Evolutionary conservation across 2,797 vertebrate species (phyloP), one percentile per base, ranked within the genome.

Genomic region (Garrulus glandarius): DNA sequence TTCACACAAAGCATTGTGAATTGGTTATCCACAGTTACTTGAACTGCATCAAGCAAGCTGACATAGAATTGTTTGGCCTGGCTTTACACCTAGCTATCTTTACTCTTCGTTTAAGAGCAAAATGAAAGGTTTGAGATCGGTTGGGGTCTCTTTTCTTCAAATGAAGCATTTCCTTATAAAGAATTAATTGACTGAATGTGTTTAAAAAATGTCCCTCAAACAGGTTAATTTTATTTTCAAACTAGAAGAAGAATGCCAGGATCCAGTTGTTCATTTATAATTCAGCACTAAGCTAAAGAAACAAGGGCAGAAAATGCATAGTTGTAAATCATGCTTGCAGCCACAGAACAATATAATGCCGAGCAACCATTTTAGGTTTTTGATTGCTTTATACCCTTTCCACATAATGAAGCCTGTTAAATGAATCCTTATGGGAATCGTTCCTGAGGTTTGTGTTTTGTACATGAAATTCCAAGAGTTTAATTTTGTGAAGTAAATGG

Each of bases 191-290:
- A 30, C 64, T 93, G 82, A 39, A 50, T 53, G 10, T 50, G 10
- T 76, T 41, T 5, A 63, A 96, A 93, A 89, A 72, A 52, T 27
- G 26, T 41, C 55, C 86, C 63, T 79, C 19, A 8, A 55, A 88
- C 84, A 94, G 88, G 84, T 91, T 84, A 84, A 64, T 64, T 96
- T 97, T 95, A 84, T 96, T 97, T 95, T 94, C 8, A 3, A 79
- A 87, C 92, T 80, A 79, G 94, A 93, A 91, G 84, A 95, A 71
- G 93, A 96, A 95, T 84, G 83, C 57, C 14, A 53, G 44, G 63
- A 89, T 82, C 56, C 70, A 80, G 92, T 85, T 84, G 87, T 93
- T 97, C 95, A 96, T 97, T 97, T 93, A 97, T 97, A 96, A 95
- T 77, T 78, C 85, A 96, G 94, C 78, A 80, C 67, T 36, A 23